Conservation (phyloP, 2,113 vertebrate genomes). For the Phaetusa simplex region DNA sequence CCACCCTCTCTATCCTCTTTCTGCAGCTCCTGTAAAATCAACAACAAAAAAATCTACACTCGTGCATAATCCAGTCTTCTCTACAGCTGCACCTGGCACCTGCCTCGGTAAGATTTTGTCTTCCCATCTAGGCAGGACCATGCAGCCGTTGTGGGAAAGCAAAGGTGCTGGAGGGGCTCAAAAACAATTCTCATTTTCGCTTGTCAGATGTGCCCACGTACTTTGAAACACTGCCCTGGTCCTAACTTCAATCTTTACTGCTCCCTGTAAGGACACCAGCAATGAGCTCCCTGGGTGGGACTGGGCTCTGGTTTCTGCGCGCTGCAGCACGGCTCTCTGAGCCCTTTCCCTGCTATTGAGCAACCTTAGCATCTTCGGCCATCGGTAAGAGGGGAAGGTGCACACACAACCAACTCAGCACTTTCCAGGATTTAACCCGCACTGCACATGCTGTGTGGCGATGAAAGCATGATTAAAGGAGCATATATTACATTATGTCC, state of each 20-base stretch:
- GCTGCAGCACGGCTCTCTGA: not conserved
- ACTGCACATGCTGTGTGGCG: not conserved
- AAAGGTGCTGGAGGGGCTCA: not conserved
- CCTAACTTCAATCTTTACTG: not conserved
- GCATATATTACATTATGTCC: slow-evolving; percentile 18
- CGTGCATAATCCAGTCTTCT: not conserved
- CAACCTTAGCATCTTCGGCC: not conserved
- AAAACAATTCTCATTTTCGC: not conserved
- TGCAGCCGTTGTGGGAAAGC: not conserved
- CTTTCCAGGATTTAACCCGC: not conserved
- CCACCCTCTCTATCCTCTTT: not conserved
- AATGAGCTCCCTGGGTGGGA: not conserved
- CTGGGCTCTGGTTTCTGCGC: not conserved
- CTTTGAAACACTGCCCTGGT: not conserved
- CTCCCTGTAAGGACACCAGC: not conserved
- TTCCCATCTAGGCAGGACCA: not conserved
- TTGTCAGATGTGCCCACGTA: not conserved
- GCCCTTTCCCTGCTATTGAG: not conserved
- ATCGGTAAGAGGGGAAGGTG: not conserved
- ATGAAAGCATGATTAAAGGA: slow-evolving; percentile 4
- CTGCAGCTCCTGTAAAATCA: not conserved
- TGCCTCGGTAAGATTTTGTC: not conserved
- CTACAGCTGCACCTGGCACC: not conserved
- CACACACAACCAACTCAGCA: not conserved
- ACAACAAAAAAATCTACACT: not conserved